A percentile compares a stretch with the other conserved stretches of the same genome.
These are phyloP conservation scores for Luperina nickerlii DNA, from an alignment of 2,888 invertebrate genomes.

Conservation along the genomic window DNA sequence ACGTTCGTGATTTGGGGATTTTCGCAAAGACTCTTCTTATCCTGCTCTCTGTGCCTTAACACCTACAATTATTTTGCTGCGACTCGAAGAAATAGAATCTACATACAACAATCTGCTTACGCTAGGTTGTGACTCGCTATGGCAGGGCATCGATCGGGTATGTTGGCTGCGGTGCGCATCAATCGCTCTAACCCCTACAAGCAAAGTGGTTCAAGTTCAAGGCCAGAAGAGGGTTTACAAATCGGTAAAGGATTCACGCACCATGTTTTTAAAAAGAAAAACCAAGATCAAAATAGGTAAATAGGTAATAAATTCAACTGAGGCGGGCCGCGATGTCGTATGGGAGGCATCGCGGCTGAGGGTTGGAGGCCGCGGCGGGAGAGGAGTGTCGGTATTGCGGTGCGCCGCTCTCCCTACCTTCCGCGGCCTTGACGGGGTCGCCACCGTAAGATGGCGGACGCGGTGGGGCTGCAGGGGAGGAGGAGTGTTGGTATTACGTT, in stretches of 20 bases:
- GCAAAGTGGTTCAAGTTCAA: conserved; percentile 1
- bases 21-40: neutral
- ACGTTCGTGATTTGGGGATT: neutral
- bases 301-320: too few species aligned
- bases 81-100: neutral
- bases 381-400: too few species aligned
- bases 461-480: too few species aligned
- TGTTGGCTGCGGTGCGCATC: neutral
- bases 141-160: neutral
- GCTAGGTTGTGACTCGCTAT: neutral
- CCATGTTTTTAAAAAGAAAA: neutral
- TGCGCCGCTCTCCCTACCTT: too few species aligned
- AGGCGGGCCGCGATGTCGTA: too few species aligned
- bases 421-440: too few species aligned
- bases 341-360: too few species aligned
- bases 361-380: too few species aligned
- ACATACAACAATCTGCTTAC: neutral
- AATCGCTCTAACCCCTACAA: conserved; percentile 4
- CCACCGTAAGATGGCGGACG: too few species aligned
- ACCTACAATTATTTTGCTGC: neutral
- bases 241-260: neutral
- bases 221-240: neutral
- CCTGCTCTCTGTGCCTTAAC: neutral
- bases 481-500: too few species aligned
- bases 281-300: neutral